Evolutionary conservation across 1,140 invertebrate genomes (phyloP), one percentile per base, ranked within the genome.

Genomic region (Saccostrea echinata): DNA sequence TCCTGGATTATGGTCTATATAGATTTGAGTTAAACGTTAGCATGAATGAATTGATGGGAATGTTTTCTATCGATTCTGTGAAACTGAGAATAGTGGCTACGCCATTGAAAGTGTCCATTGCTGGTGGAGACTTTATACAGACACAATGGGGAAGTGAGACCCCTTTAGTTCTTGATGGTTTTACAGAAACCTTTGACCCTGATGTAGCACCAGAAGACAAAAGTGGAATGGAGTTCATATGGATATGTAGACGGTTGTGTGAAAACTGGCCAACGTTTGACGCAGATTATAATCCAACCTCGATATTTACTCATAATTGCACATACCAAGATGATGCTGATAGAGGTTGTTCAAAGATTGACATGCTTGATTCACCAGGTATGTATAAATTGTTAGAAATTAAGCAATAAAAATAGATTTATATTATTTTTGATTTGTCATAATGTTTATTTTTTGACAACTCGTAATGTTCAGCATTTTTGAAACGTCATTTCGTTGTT

Each of bases 41-140:
- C 53, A 92, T 92, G 91, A 86, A 91, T 76, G 89, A 90, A 68
- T 21, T 88, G n/a, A 91, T 92, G 84, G 90, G 90, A 27, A 91
- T 92, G 87, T 83, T 80, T 43, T 87, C 68, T 11, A 80, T 84
- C 9, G 90, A 91, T 43, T 35, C 55, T 27, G 53, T 88, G 6
- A 88, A 86, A 52, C 27, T 91, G 0, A 43, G 86, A 16, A 89
- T 91, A 27, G 82, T 90, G 35, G 16, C 87, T 3, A 90, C 91
- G 24, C 90, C 91, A 4, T 12, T 91, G 24, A 27, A 57, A 24
- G 84, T 84, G 3, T 52, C 33, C n/a, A 91, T 91, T 21, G 80
- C 83, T 71, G 91, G 90, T n/a, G 91, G 91, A 4, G 84, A 89
- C n/a, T 88, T 88, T 55, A 43, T 89, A 3, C 86, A 80, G 35